Evolutionary conservation across 1,140 invertebrate species (phyloP), one percentile per base, ranked within the genome.

Genomic region (Euura lappo): DNA sequence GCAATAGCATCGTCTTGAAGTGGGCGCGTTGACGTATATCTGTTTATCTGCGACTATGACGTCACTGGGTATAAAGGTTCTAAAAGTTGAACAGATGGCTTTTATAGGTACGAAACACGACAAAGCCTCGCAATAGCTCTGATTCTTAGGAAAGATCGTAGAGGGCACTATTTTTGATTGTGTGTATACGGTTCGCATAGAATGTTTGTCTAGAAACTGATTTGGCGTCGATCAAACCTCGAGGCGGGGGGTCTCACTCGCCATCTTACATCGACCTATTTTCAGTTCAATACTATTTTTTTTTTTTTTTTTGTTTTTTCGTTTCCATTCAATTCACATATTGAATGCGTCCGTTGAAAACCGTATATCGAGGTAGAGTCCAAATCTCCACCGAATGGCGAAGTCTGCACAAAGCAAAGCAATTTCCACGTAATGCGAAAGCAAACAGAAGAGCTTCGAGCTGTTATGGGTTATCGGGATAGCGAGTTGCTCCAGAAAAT

Each of bases 61-160:
- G 81, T 84, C 82, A 83, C 67, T 8, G 74, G 71, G 66, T 64
- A 79, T 76, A 76, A 69, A 77, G 74, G 77, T 76, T 78, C 76
- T 81, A 81, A 85, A 83, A 81, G 79, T 28, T 79, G 76, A 79
- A 81, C 80, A 84, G 82, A 85, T 83, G 80, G 81, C 79, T 79
- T 82, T 82, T 81, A 82, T 83, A 79, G 76, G 51, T 77, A 70
- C 64, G n/a, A 46, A 68, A 76, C 72, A 78, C 71, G 64, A 76
- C 77, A 81, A 72, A 73, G 72, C 68, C 67, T 47, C 68, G 68
- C 69, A 10, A 28, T 28, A 10, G n/a, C 8, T 13, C 51, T 44
- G 71, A 75, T 68, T 43, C 47, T 71, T 75, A 77, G 71, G 65
- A 64, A 75, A 79, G 73, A 75, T 77, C 66, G 76, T 28, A 74